Percentiles rank a stretch among this genome's conserved stretches.
These are phyloP conservation scores for Zosterops hypoxanthus DNA, from an alignment of 2,113 vertebrate species.

Conservation along the genomic window DNA sequence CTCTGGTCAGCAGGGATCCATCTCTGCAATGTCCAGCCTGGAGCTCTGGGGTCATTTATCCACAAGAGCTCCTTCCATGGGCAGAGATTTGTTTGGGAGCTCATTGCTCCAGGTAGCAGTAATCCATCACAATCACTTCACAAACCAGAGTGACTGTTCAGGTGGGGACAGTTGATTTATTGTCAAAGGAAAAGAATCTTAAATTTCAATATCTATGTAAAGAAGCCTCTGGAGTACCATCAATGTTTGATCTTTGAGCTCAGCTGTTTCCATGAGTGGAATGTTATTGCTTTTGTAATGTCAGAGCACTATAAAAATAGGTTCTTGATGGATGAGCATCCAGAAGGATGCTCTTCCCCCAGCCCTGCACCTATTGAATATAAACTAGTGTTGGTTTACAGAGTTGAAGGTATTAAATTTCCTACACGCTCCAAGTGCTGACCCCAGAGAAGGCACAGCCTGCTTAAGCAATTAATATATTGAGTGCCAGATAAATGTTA, in stretches of 20 bases:
- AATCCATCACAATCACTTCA: neutral
- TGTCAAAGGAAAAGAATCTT: conserved; percentile 1
- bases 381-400: neutral
- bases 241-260: conserved; percentile 2
- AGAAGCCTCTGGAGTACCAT: conserved; percentile 2
- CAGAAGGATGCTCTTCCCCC: neutral
- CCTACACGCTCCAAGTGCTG: neutral
- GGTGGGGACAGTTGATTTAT: neutral
- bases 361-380: neutral
- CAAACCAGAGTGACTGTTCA: neutral
- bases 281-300: neutral
- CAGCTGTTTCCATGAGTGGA: neutral
- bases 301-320: neutral
- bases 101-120: neutral
- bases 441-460: neutral
- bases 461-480: neutral
- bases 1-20: neutral
- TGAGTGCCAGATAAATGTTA: conserved; percentile 1
- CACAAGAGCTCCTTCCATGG: neutral
- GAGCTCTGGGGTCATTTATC: neutral
- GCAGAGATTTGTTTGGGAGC: neutral
- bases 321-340: neutral
- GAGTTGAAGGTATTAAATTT: neutral
- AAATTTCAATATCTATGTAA: conserved; percentile 3
- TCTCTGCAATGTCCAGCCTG: neutral